Evolutionary conservation across 2,797 vertebrate species (phyloP), one percentile per base, ranked within the genome.

Genomic region (Melanotaenia boesemani): DNA sequence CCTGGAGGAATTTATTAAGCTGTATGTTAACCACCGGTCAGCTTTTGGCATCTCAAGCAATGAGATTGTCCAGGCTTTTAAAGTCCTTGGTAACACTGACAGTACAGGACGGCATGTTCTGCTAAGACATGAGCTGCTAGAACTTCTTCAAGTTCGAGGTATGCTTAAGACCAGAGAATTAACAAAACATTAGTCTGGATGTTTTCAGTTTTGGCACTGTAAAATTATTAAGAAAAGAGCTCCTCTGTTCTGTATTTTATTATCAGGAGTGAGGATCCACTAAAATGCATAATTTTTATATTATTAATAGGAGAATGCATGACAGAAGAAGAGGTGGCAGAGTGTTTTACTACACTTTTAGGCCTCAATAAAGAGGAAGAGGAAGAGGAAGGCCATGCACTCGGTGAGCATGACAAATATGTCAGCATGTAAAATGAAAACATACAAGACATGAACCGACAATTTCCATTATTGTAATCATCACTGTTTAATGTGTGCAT

Each of bases 11-110:
- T 97, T 99, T 71, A 94, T 99, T 91, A 97, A 95, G 87, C 93
- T 99, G 36, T 98, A 96, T 52, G 71, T 98, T 65, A 99, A 99
- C 82, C 97, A 99, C 70, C 95, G 96, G 24, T 96, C 97, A 1
- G 95, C 84, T 0, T 95, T 95, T 0, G 95, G 95, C 54, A 90
- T 95, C 83, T 94, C 92, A 32, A 86, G 89, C 59, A 70, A 86
- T 11, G 89, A 93, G 28, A 90, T 99, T 26, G 50, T 67, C 58
- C 56, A 46, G 26, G 94, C 93, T 6, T 97, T 99, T 80, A 55
- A 88, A 4, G 60, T 95, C 68, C 94, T 99, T 66, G 95, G 96
- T 32, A 85, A 85, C 24, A 22, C 62, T 30, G 90, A 94, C 16
- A 74, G 89, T 12, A 67, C 84, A 1, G 86, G 92, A 24, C 81